These are phyloP conservation scores for Oreochromis niloticus DNA, from an alignment of 2,113 vertebrate genomes.

Conservation along the genomic window DNA sequence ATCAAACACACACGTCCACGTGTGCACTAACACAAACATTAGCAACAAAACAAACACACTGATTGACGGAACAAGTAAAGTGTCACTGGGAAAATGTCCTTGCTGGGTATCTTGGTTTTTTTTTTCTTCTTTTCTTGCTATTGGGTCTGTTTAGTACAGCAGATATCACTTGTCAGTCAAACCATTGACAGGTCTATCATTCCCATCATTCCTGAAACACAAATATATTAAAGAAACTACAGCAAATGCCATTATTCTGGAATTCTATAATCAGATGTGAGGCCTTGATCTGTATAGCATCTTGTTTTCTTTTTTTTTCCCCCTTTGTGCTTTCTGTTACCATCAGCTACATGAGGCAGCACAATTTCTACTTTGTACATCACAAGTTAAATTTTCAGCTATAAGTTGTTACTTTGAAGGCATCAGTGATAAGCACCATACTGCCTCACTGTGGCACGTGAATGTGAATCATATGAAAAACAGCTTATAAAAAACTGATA, in stretches of 20 bases:
- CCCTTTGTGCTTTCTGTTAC: background rate
- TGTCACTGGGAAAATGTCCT: background rate
- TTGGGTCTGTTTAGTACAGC: background rate
- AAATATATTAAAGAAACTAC: background rate
- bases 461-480: background rate
- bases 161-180: background rate
- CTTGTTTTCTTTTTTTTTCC: background rate
- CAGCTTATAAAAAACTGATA: fast-evolving
- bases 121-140: background rate
- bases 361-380: background rate
- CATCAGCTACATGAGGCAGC: no score
- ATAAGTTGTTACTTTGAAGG: background rate
- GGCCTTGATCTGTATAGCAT: background rate
- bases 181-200: background rate
- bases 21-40: conserved; percentile 46
- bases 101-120: background rate
- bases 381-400: background rate
- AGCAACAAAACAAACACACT: conserved; percentile 51
- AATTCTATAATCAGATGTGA: background rate
- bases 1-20: background rate
- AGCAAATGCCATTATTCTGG: background rate
- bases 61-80: conserved; percentile 9
- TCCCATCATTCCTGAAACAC: background rate
- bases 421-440: background rate
- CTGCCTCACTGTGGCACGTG: background rate